Percentiles rank a stretch among this genome's conserved stretches.
Conservation (phyloP, 2,113 vertebrate genomes). For the Lycocorax pyrrhopterus region DNA sequence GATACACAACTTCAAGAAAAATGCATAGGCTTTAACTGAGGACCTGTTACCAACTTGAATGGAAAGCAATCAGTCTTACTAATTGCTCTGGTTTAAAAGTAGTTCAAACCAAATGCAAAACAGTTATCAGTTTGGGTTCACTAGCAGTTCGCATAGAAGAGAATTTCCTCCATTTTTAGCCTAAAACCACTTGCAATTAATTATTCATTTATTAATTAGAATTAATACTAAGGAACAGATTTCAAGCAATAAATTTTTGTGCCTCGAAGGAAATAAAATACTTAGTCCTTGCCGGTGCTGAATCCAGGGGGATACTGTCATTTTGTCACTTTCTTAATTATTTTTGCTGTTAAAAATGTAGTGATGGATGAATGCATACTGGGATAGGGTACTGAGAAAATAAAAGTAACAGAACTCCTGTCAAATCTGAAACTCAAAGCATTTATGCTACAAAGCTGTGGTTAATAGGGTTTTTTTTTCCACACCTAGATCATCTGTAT, state of each 20-base stretch:
- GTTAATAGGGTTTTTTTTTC: background rate
- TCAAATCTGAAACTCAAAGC: background rate
- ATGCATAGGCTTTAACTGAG: background rate
- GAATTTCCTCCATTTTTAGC: background rate
- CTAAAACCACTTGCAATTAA: background rate
- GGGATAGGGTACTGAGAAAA: background rate
- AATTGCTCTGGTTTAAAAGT: conserved; percentile 20
- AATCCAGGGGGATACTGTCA: background rate
- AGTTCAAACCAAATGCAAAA: conserved; percentile 16
- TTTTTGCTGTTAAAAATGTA: background rate
- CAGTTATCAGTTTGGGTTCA: background rate
- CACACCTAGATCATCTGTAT: background rate
- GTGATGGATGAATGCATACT: background rate
- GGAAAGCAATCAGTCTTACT: conserved; percentile 5
- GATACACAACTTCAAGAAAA: background rate
- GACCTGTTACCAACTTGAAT: background rate
- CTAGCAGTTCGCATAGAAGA: background rate
- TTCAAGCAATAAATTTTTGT: conserved; percentile 1
- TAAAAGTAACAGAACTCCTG: background rate
- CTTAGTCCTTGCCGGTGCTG: background rate
- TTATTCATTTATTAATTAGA: conserved; percentile 46
- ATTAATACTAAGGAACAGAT: background rate
- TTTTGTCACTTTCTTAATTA: background rate
- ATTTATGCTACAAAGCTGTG: background rate
- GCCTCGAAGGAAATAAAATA: background rate